Conservation (phyloP, 2,797 vertebrate species). For the Propithecus deckenii region DNA sequence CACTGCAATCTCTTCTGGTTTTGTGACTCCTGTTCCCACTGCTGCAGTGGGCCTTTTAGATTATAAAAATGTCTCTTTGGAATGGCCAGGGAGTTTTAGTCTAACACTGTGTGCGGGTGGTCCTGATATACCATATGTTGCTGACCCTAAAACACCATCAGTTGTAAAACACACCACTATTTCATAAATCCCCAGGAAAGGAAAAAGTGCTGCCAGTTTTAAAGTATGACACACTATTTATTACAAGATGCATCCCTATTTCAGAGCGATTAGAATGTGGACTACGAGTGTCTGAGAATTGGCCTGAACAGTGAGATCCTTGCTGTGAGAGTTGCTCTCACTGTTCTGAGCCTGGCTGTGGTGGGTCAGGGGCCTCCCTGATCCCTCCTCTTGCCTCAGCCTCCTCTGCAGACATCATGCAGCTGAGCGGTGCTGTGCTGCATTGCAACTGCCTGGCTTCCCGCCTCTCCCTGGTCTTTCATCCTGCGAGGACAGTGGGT, state of each 20-base stretch:
- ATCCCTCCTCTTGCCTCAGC: rapidly evolving
- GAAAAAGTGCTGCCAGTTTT: background rate
- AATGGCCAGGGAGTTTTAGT: background rate
- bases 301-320: background rate
- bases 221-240: background rate
- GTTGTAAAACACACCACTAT: background rate
- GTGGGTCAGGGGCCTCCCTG: background rate
- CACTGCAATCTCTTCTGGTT: background rate
- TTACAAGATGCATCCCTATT: background rate
- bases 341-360: background rate
- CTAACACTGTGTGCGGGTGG: background rate
- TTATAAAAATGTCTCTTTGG: background rate
- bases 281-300: background rate
- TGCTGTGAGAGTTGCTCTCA: background rate
- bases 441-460: background rate
- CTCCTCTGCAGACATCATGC: background rate
- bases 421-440: background rate
- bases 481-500: background rate
- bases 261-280: background rate
- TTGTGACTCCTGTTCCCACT: background rate
- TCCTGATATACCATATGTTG: background rate
- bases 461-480: background rate
- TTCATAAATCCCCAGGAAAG: slow-evolving; percentile 27
- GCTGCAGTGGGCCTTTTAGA: background rate
- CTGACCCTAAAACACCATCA: background rate